These are phyloP conservation scores for Callosobruchus maculatus DNA, from an alignment of 2,888 invertebrate species.

Conservation along the genomic window DNA sequence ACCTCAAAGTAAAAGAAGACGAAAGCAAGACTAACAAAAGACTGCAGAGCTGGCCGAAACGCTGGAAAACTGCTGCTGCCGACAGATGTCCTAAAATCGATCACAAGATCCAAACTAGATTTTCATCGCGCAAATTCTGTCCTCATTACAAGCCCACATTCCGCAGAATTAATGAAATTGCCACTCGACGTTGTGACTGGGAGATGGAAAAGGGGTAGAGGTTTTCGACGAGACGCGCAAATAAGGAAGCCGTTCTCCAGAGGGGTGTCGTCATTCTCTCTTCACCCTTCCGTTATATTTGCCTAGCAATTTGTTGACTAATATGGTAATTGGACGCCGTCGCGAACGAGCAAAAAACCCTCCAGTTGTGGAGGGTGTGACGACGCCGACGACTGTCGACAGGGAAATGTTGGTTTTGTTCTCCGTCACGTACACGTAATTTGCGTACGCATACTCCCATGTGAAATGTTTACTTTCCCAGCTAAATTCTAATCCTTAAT, in stretches of 20 bases:
- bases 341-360: background rate
- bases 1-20: no score
- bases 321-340: background rate
- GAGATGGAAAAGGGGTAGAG: background rate
- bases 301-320: background rate
- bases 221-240: background rate
- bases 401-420: background rate
- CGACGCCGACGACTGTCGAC: background rate
- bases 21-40: no score
- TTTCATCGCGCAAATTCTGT: background rate
- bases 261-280: background rate
- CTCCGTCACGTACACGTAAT: background rate
- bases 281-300: background rate
- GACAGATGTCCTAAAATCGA: no score
- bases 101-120: background rate
- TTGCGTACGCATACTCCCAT: background rate
- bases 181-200: background rate
- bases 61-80: no score
- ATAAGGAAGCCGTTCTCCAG: background rate
- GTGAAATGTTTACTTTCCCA: background rate
- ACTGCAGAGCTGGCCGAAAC: no score
- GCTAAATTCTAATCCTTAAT: background rate
- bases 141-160: background rate
- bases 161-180: background rate
- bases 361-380: background rate